Base-by-base conservation (phyloP, 2,113 vertebrate genomes). In the Boulengeromyrus knoepffleri region DNA sequence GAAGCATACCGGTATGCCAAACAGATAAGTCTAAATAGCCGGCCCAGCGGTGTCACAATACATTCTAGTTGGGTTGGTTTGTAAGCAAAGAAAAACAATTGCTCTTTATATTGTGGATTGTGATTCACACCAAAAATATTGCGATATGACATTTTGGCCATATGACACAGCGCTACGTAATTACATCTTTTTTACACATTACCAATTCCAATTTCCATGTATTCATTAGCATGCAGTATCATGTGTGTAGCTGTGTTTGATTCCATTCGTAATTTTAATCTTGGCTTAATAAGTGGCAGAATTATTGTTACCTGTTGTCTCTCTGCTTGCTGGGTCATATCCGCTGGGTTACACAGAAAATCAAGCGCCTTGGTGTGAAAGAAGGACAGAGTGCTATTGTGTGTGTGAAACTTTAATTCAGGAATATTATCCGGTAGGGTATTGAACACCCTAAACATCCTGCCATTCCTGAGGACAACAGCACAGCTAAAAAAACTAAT, bases 301-400 rank as follows among this genome's bases (percentile, higher is more conserved):
- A 46, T 17, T 49, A 15, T 50, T 4, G 19, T 49, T 90, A 90
- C 87, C 90, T 90, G 90, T 77, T 90, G 90, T 85, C 77, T 90
- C 58, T 90, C 90, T 50, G 88, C 87, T 56, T 90, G 87, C 42
- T 62, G 88, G 10, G 90, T 85, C 3, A 13, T 50, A 46, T 90
- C 87, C 39, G 49, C 90, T 70, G 90, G 87, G 83, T 90, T 89
- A 36, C 90, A 90, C 50, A 90, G 17, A 70, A 90, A 90, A 89
- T 90, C 88, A 50, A 90, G 87, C 0, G 77, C 88, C 90, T 90
- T 27, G 9, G 6, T 46, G 39, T 50, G 47, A 89, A 53, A 50
- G 19, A 42, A 39, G 17, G 8, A 80, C 70, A 89, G 2, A 42
- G 46, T 49, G n/a, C 47, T 15, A 89, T 42, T 21, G 53, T 21